A percentile compares a stretch with the other conserved stretches of the same genome.
Conservation (phyloP, 2,888 invertebrate genomes). For the Pyrocoelia pectoralis region DNA sequence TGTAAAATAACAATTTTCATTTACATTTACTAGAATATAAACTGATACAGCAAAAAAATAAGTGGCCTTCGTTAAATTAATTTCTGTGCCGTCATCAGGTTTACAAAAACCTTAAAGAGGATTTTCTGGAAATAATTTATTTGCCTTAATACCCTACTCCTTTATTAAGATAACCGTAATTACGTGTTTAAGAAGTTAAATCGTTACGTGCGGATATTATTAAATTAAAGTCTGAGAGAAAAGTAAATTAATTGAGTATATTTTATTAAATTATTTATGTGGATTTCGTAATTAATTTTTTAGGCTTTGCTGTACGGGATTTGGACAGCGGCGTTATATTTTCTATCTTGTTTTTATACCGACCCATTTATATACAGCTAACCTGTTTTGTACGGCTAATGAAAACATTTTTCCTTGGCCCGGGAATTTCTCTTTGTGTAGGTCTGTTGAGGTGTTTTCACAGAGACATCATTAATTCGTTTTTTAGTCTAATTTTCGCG, state of each 20-base stretch:
- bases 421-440: background rate
- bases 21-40: no score
- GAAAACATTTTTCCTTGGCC: background rate
- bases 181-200: constrained; percentile 1
- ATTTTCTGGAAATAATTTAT: background rate
- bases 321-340: no score
- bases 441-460: no score
- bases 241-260: background rate
- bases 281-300: background rate
- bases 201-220: background rate
- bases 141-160: background rate
- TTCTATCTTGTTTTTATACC: background rate
- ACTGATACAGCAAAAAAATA: background rate
- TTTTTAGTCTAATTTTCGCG: no score
- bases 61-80: constrained; percentile 1
- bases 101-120: constrained; percentile 1
- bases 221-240: background rate
- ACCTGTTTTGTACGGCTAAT: background rate
- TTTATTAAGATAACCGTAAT: background rate
- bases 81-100: background rate
- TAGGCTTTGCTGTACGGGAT: no score
- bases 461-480: no score
- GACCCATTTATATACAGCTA: background rate
- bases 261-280: background rate
- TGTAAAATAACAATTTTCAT: no score